Base-by-base conservation (phyloP, 2,113 vertebrate species). In the Sapajus apella region DNA sequence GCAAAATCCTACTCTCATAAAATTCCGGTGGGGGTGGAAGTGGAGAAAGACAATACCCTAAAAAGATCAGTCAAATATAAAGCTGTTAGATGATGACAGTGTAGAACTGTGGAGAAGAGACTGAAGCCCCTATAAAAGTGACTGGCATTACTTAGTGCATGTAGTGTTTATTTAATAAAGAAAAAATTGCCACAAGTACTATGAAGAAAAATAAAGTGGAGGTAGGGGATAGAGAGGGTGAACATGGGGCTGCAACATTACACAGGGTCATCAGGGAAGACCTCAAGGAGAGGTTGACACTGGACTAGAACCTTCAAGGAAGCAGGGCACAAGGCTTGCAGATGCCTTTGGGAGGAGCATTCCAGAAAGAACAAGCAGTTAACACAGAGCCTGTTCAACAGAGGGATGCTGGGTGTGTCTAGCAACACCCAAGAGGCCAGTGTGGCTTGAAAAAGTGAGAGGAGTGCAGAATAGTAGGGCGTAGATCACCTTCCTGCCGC, bases 121-220 rank as follows among this genome's bases (percentile, higher is more conserved):
- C 27, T 14, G 84, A 93, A 92, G 56, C 8, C 43, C 58, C 76
- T 52, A n/a, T 3, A 79, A 64, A 13, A 68, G n/a, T n/a, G 30
- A 47, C 35, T 76, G 58, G 10, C 8, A 64, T 0, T 5, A 50
- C 8, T 81, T 64, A 64, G 8, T 93, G 7, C 40, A 50, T 73
- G 21, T 68, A 23, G 5, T 25, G 21, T 35, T 75, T 55, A 92
- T 40, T 79, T 75, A 83, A 86, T 45, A 87, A 81, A 47, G 20
- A 37, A 40, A 76, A 81, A 68, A 32, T 13, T 23, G 17, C 45
- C 12, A 5, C 13, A n/a, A 25, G 3, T 23, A 5, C 11, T 72
- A 20, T 58, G 72, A 91, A 88, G 45, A 93, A 91, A 82, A 91
- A 30, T 20, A 81, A 81, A 84, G 45, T 6, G 40, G n/a, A 21